A percentile compares a stretch with the other conserved stretches of the same genome.
Conservation (phyloP, 1,140 invertebrate species). For the Steinernema khuongi region DNA sequence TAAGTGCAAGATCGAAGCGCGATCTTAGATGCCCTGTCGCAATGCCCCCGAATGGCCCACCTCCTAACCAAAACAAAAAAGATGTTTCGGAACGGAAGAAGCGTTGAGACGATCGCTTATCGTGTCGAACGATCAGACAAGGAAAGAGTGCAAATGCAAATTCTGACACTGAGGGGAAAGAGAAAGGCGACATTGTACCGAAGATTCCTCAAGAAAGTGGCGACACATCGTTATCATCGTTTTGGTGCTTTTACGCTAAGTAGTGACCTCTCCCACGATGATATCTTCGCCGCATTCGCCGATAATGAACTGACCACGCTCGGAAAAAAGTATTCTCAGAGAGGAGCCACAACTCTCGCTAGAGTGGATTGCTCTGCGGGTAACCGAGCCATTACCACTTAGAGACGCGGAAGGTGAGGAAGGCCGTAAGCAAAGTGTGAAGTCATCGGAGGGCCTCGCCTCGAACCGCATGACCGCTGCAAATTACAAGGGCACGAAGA, state of each 20-base stretch:
- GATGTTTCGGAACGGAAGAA: background rate
- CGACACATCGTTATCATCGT: background rate
- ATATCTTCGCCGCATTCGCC: background rate
- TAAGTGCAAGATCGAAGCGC: background rate
- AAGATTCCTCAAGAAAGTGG: background rate
- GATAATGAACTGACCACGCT: background rate
- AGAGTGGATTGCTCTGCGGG: background rate
- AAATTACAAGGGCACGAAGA: background rate
- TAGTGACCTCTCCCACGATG: background rate
- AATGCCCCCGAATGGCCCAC: background rate
- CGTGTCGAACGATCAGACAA: background rate
- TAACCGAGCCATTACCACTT: background rate
- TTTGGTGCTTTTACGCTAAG: background rate
- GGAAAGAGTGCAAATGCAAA: too few species aligned
- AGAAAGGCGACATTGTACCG: too few species aligned
- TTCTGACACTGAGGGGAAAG: too few species aligned
- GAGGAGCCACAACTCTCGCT: background rate
- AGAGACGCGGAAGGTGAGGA: background rate
- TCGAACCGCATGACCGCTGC: background rate
- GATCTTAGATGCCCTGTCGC: background rate
- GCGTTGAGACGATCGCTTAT: too few species aligned
- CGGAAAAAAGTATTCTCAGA: background rate
- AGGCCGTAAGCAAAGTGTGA: background rate
- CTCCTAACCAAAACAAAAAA: background rate
- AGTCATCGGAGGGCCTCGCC: background rate